Evolutionary conservation across 2,113 vertebrate genomes (phyloP).

Genomic region (Sturnus vulgaris): DNA sequence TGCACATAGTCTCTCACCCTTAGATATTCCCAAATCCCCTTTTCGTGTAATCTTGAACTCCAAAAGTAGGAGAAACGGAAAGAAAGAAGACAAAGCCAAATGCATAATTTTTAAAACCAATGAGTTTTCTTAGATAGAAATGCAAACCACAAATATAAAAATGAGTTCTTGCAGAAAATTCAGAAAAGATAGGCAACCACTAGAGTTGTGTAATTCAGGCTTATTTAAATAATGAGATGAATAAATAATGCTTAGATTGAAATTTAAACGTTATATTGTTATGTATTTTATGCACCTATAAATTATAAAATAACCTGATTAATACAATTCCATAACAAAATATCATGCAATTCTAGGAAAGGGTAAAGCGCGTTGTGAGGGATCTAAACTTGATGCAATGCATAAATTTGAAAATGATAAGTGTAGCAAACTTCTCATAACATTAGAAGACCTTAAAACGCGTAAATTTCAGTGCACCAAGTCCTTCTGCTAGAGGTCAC

Average conservation of each 20-base stretch:
- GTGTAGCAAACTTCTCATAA: not conserved
- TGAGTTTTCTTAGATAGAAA: not conserved
- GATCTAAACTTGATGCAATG: not conserved
- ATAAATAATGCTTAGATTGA: not conserved
- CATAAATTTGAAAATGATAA: not conserved
- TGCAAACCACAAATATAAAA: not conserved
- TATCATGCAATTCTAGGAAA: not conserved
- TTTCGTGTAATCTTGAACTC: not conserved
- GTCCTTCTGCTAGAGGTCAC: not conserved
- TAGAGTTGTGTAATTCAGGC: not conserved
- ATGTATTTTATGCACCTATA: not conserved
- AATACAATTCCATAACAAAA: not conserved
- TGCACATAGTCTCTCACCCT: not conserved
- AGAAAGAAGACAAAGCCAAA: not conserved
- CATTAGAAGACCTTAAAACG: not conserved
- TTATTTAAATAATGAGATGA: not conserved
- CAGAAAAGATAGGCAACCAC: not conserved
- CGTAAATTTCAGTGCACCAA: accelerated
- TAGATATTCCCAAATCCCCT: not conserved
- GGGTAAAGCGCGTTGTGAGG: not conserved
- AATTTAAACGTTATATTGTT: not conserved
- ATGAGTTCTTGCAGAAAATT: not conserved
- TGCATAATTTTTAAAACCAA: not conserved
- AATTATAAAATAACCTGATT: not conserved
- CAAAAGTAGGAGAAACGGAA: not conserved